A percentile compares a stretch with the other conserved stretches of the same genome.
Conservation (phyloP, 2,113 vertebrate genomes). For the Trochalopteron elliotii region DNA sequence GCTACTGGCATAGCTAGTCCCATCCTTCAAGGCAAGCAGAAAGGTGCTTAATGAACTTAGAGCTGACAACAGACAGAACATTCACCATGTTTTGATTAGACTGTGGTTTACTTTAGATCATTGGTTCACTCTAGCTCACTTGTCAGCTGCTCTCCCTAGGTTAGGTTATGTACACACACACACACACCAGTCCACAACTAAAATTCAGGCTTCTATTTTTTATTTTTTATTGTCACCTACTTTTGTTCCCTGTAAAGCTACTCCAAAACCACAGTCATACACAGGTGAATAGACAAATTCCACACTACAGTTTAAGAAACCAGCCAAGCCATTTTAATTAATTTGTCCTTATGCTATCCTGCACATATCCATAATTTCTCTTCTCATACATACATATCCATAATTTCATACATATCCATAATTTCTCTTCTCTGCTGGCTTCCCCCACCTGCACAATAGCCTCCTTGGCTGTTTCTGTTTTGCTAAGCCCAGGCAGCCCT, state of each 20-base stretch:
- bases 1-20: not conserved
- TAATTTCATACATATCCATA: no score
- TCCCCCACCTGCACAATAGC: fast-evolving
- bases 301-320: not conserved
- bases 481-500: not conserved
- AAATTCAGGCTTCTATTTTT: not conserved
- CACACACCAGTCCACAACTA: not conserved
- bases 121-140: not conserved
- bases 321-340: not conserved
- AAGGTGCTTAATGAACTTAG: not conserved
- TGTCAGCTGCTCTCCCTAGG: not conserved
- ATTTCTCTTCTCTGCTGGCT: not conserved
- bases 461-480: not conserved
- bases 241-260: not conserved
- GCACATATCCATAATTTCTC: no score
- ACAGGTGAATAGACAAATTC: not conserved
- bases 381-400: no score
- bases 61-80: not conserved
- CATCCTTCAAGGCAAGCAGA: not conserved
- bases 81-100: not conserved
- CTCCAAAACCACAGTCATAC: not conserved
- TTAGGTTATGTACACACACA: not conserved
- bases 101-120: not conserved
- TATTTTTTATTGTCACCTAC: not conserved
- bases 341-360: not conserved